Evolutionary conservation across 2,888 invertebrate species (phyloP), one percentile per base, ranked within the genome.

Genomic region (Andricus quercusramuli): DNA sequence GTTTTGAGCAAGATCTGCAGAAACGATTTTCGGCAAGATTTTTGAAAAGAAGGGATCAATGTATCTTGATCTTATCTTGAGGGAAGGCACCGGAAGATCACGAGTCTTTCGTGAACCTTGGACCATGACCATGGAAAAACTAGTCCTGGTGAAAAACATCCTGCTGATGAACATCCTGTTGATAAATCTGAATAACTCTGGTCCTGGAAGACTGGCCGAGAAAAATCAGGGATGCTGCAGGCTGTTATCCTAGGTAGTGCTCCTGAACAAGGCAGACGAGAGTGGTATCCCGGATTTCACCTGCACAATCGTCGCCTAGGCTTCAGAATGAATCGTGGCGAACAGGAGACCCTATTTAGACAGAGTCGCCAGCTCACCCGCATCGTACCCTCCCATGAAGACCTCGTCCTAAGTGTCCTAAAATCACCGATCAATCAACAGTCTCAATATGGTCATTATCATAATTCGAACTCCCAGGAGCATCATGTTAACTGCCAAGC

Each of bases 261-360:
- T 85, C 87, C 89, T 83, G 90, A 89, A 83, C 88, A 89, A 86
- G 90, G 89, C 85, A 90, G 88, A 89, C 87, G 88, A 82, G 88
- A 90, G 84, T 88, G 88, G 87, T 90, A 90, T 88, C 89, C 89
- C 80, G 87, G 86, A 82, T 90, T 89, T 86, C 86, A 89, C 85
- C 85, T 85, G 47, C 88, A 88, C 79, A 85, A 86, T 79, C 86
- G 88, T 83, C 86, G 86, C 80, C 84, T 87, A 65, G 89, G 88
- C 76, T 84, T 85, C 86, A 90, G 88, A 80, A 95, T 95, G 95
- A 95, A 95, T 93, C 94, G 95, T 82, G 94, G 94, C 84, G 95
- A 95, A 90, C 95, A 95, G 92, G 95, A 95, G 90, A 94, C 93
- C 87, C 92, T 95, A 86, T 95, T 94, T 89, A 93, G 95, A 86